Base-by-base conservation (phyloP, 2,888 invertebrate species). In the Drosophila heteroneura region DNA sequence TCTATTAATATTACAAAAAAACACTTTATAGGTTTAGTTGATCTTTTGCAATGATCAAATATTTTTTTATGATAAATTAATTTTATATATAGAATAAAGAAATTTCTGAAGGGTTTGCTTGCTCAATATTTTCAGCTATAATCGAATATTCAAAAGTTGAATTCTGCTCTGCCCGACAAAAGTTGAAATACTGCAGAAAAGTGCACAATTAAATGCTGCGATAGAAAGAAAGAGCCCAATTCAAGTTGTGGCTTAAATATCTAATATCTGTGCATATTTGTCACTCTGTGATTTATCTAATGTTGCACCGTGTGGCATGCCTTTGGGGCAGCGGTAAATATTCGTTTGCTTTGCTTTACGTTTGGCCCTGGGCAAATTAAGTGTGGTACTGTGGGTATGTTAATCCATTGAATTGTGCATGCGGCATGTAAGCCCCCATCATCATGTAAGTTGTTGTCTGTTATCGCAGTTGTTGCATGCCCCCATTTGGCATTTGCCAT, bases 401-500 rank as follows among this genome's bases (percentile, higher is more conserved):
- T 82, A 79, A 82, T 81, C 72, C 72, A 70, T 76, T 26, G 68
- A 73, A 51, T 71, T 44, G 61, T 71, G 54, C 60, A 37, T 52
- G 61, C 51, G 39, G 63, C 56, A 59, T 75, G 80, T 64, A 52
- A 62, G 70, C 76, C 76, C 81, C 74, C 65, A 47, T 47, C 79
- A 76, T 75, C 70, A 37, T 73, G 74, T 77, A 69, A 58, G 74
- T 33, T 51, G 61, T 70, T 59, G 53, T 57, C 51, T 62, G 65
- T 62, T 56, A 54, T 32, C 54, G 49, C 22, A 22, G 66, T 63
- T 66, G 75, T 66, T 75, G 82, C 75, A 69, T 80, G 82, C 83
- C 83, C 83, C 81, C 78, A 83, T 82, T 82, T 83, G 83, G 75
- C 83, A 78, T 83, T 78, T 82, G 78, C 76, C 76, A 85, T 83